These are phyloP conservation scores for Chirona hameri DNA, from an alignment of 2,888 invertebrate species.

Conservation along the genomic window DNA sequence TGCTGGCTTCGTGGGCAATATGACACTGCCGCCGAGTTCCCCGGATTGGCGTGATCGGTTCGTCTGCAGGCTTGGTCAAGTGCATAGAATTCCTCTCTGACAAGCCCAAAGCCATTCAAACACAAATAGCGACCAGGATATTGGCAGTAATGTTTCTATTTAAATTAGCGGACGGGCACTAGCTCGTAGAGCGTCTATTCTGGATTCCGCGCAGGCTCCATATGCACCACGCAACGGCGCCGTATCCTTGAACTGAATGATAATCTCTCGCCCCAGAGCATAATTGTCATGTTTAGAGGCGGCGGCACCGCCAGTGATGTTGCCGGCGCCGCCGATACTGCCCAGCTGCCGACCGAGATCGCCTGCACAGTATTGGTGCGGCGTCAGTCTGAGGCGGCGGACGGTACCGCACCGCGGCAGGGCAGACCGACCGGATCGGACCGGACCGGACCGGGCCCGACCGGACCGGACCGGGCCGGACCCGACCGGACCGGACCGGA, in stretches of 20 bases:
- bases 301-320: no score
- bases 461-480: no score
- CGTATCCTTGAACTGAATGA: neutral
- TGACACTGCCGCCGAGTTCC: neutral
- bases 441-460: no score
- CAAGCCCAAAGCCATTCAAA: neutral
- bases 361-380: no score
- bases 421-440: no score
- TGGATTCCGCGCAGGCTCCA: neutral
- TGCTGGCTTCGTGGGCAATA: neutral
- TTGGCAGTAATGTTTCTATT: neutral
- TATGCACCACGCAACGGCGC: neutral
- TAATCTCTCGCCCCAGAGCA: neutral
- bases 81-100: neutral
- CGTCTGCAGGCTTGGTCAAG: neutral
- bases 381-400: no score
- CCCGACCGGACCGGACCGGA: no score
- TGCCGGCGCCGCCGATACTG: no score
- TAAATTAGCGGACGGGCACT: neutral
- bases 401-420: no score
- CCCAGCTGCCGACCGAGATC: no score
- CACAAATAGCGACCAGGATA: neutral
- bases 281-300: neutral
- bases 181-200: neutral
- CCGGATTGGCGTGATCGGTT: neutral